Conservation (phyloP, 30 jellyfish, hydroid and myxozoan species). For the Chironex yamaguchii region DNA sequence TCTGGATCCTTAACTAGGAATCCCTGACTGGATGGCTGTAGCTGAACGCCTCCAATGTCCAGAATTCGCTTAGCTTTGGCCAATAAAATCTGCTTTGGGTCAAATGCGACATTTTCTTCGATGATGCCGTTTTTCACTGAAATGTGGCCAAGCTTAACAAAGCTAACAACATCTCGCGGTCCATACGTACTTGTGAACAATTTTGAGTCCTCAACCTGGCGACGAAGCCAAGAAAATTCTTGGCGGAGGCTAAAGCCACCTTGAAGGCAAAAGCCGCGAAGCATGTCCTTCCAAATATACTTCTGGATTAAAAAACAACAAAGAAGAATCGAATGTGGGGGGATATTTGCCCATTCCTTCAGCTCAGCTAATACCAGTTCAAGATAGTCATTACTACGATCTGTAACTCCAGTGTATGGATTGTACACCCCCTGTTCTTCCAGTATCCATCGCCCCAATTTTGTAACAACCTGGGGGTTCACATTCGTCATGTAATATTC, state of each 20-base stretch:
- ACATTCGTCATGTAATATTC: constrained; percentile 77
- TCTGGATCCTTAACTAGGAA: constrained; percentile 66
- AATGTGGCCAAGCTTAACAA: constrained; percentile 71
- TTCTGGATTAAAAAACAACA: constrained; percentile 82
- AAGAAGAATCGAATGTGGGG: constrained; percentile 61
- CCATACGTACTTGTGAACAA: constrained; percentile 74
- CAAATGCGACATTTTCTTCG: constrained; percentile 65
- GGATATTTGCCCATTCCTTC: constrained; percentile 60
- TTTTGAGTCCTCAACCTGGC: constrained; percentile 45
- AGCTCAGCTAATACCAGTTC: constrained; percentile 79
- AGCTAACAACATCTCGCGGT: constrained; percentile 79
- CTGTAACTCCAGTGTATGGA: constrained; percentile 89
- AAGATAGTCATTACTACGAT: constrained; percentile 73
- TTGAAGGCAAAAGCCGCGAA: constrained; percentile 59
- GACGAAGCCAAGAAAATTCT: constrained; percentile 61
- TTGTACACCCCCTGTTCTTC: constrained; percentile 76
- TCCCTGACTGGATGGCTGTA: constrained; percentile 54
- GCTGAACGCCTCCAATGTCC: constrained; percentile 74
- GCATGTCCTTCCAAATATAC: constrained; percentile 71
- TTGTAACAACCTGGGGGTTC: constrained; percentile 62
- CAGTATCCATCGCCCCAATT: constrained; percentile 84
- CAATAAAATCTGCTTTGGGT: constrained; percentile 55
- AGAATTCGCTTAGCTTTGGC: constrained; percentile 54
- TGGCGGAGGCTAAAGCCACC: constrained; percentile 77
- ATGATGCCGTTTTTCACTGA: constrained; percentile 72